These are phyloP conservation scores for Catostylus mosaicus DNA, from an alignment of 30 jellyfish, hydroid and myxozoan species.

Conservation along the genomic window DNA sequence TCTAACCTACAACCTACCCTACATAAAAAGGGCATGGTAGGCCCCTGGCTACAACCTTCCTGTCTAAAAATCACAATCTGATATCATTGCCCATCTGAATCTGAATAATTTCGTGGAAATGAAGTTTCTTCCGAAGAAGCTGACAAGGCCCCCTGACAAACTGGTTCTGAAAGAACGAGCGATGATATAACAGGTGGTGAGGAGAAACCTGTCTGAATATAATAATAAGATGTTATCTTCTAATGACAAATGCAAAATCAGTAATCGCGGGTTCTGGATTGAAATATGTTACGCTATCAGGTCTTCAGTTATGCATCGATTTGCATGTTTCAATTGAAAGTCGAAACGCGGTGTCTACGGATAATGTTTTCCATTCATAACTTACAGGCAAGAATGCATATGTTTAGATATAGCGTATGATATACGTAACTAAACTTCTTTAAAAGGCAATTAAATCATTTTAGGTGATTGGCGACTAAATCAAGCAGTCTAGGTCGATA, in stretches of 20 bases:
- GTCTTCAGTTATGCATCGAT: not conserved
- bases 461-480: not conserved
- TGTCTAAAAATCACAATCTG: too few relatives aligned
- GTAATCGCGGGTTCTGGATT: not conserved
- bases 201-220: conserved; percentile 2
- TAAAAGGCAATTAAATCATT: not conserved
- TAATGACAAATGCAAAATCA: conserved; percentile 13
- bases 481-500: not conserved
- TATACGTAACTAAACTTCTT: not conserved
- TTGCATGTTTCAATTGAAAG: not conserved
- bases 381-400: not conserved
- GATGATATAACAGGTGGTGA: conserved; percentile 48
- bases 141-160: conserved; percentile 42
- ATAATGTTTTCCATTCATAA: not conserved
- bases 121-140: not conserved
- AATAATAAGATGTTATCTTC: conserved; percentile 12
- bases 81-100: too few relatives aligned
- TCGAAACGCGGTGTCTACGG: not conserved
- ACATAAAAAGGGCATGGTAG: too few relatives aligned
- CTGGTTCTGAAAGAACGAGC: not conserved
- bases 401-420: not conserved
- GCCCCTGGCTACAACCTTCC: too few relatives aligned
- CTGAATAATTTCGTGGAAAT: too few relatives aligned
- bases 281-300: not conserved
- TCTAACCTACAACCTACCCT: too few relatives aligned